Percentiles rank a stretch among this genome's conserved stretches.
Conservation (phyloP, 2,113 vertebrate genomes). For the Micromys minutus region DNA sequence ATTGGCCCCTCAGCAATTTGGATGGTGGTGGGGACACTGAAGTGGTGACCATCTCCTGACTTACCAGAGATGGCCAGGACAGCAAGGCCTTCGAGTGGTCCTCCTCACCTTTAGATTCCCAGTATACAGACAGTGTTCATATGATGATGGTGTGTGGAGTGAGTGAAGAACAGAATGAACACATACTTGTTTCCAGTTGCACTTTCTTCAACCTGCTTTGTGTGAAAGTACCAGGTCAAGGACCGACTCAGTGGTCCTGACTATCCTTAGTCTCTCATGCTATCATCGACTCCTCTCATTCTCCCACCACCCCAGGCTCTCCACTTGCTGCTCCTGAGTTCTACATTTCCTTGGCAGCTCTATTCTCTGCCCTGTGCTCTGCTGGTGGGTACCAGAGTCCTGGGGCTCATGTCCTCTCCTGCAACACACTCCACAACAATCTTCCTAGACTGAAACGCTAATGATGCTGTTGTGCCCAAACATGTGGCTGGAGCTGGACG, state of each 20-base stretch:
- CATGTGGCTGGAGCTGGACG: background rate
- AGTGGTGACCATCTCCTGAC: background rate
- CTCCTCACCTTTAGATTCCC: background rate
- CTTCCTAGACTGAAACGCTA: background rate
- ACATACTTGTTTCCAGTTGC: background rate
- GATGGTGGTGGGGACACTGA: background rate
- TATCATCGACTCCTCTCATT: background rate
- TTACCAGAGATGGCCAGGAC: background rate
- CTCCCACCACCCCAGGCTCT: background rate
- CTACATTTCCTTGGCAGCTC: background rate
- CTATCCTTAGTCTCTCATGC: background rate
- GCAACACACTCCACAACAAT: background rate
- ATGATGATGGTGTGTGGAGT: too few relatives aligned
- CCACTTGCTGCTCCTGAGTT: background rate
- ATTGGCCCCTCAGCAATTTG: background rate
- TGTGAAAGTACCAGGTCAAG: background rate
- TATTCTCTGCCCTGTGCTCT: background rate
- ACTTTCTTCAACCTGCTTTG: background rate
- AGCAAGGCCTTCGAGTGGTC: background rate
- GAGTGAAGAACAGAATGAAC: background rate
- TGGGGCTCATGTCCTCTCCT: background rate
- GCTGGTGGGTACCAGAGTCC: background rate
- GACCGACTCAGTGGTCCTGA: background rate
- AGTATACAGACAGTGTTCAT: background rate
- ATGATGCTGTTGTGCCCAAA: background rate